phyloP scores from a whole-genome alignment of 2,113 vertebrate genomes.

The Hyla sarda region DNA sequence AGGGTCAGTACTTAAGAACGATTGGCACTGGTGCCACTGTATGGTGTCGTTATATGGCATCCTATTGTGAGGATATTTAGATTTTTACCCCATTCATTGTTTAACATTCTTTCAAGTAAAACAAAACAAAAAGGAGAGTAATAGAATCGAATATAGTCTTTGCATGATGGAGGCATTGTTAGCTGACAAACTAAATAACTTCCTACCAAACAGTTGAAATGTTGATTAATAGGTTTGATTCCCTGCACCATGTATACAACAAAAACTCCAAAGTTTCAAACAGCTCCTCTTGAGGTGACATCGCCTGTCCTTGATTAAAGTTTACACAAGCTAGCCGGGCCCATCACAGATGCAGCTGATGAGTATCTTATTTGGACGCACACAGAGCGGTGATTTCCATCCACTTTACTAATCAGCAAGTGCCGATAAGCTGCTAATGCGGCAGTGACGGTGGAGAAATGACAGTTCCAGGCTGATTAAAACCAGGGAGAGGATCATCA shows the following conservation, averaged over 20 bases:
- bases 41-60: no score
- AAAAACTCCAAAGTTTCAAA: slow-evolving; percentile 30
- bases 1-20: no score
- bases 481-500: slow-evolving; percentile 79
- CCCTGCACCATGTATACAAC: background rate
- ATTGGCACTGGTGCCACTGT: background rate
- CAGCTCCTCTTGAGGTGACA: slow-evolving; percentile 63
- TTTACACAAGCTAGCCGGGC: slow-evolving; percentile 67
- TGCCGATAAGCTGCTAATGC: slow-evolving; percentile 85
- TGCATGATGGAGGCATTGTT: background rate
- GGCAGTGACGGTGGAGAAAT: slow-evolving; percentile 79
- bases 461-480: slow-evolving; percentile 86
- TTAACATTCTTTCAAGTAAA: background rate
- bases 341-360: slow-evolving; percentile 74
- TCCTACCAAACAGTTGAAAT: background rate
- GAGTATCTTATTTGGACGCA: slow-evolving; percentile 80
- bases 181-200: background rate
- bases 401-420: slow-evolving; percentile 88
- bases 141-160: background rate
- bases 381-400: slow-evolving; percentile 80
- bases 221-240: slow-evolving; percentile 32
- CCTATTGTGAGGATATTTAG: background rate
- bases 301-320: slow-evolving; percentile 72
- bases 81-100: background rate
- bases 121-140: no score